phyloP scores from a whole-genome alignment of 2,113 vertebrate species.

The Tachuris rubrigastra region DNA sequence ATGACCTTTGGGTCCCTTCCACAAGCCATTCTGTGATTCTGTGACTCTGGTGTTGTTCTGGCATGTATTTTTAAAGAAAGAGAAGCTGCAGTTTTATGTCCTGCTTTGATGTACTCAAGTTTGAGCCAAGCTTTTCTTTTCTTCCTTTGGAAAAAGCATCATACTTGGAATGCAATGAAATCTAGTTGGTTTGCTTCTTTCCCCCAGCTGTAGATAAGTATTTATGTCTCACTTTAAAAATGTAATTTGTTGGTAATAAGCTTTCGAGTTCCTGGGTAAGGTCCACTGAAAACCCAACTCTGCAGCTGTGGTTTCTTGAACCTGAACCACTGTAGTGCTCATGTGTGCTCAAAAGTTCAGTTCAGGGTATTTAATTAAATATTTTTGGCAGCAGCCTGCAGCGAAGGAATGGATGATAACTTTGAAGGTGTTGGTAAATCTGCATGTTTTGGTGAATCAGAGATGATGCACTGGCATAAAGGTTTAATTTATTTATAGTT shows the following conservation, averaged over 20 bases:
- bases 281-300: background rate
- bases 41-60: background rate
- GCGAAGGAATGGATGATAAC: background rate
- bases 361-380: background rate
- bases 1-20: background rate
- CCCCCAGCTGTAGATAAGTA: background rate
- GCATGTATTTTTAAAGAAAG: background rate
- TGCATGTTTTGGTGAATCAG: constrained; percentile 24
- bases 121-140: background rate
- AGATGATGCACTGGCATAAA: constrained; percentile 18
- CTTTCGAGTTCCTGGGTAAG: background rate
- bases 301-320: background rate
- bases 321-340: background rate
- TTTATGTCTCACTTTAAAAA: background rate
- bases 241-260: background rate
- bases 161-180: background rate
- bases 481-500: constrained; percentile 51
- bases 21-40: background rate
- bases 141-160: background rate
- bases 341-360: background rate
- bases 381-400: background rate
- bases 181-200: background rate
- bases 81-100: background rate
- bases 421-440: constrained; percentile 34
- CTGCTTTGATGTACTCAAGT: background rate